These are phyloP conservation scores for Manis pentadactyla DNA, from an alignment of 2,797 vertebrate genomes.

Conservation along the genomic window DNA sequence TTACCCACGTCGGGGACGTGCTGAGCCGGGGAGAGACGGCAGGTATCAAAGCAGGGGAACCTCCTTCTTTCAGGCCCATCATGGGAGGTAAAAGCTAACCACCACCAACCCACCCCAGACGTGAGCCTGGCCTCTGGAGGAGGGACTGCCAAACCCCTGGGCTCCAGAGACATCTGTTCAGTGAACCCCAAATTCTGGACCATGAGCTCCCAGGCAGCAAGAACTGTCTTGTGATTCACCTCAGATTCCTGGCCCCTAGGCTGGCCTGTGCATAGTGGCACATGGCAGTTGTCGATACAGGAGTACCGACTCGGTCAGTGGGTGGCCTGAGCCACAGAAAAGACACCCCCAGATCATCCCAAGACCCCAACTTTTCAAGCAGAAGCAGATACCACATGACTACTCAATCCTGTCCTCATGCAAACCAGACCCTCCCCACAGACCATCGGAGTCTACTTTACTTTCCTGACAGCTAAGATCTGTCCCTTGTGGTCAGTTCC, in stretches of 20 bases:
- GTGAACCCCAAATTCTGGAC: neutral
- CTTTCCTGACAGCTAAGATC: neutral
- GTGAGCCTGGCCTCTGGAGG: neutral
- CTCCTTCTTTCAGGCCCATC: neutral
- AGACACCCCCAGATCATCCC: neutral
- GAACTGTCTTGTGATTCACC: neutral
- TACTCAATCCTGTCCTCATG: neutral
- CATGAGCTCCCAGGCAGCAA: neutral
- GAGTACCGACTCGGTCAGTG: rapidly evolving
- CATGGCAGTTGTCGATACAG: neutral
- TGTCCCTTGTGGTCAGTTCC: neutral
- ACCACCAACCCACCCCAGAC: rapidly evolving
- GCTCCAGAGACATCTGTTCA: neutral
- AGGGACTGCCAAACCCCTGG: neutral
- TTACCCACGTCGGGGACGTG: neutral
- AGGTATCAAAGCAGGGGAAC: neutral
- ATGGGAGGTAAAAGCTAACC: neutral
- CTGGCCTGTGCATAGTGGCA: too few species aligned
- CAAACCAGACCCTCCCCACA: neutral
- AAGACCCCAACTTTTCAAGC: neutral
- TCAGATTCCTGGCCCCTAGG: neutral
- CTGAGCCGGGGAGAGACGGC: neutral
- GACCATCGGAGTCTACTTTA: rapidly evolving
- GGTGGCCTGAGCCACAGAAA: neutral
- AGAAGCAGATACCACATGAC: neutral